These are phyloP conservation scores for Notiomystis cincta DNA, from an alignment of 2,113 vertebrate genomes.

Conservation along the genomic window DNA sequence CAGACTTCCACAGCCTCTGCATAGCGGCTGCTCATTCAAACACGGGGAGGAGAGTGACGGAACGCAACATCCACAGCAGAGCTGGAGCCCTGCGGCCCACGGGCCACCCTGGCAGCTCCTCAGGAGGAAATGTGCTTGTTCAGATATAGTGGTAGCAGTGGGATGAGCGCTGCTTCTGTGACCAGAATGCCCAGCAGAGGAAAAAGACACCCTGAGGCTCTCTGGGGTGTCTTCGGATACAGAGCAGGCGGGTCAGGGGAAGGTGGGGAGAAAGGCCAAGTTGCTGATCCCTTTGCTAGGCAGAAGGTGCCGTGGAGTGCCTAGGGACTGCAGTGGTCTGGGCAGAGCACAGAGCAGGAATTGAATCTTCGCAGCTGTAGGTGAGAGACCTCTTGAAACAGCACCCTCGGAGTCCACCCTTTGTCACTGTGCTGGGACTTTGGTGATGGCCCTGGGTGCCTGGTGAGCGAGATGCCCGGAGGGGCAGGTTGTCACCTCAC, in stretches of 20 bases:
- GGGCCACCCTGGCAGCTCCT: fast-evolving
- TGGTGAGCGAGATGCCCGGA: fast-evolving
- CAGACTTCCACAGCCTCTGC: neutral
- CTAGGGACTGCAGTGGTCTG: fast-evolving
- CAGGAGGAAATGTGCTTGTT: fast-evolving
- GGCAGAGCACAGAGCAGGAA: neutral
- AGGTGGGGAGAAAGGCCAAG: fast-evolving
- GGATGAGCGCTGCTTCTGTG: too few species aligned
- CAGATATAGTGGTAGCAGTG: fast-evolving
- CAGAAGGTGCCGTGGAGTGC: fast-evolving
- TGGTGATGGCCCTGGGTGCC: fast-evolving
- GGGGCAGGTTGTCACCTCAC: neutral
- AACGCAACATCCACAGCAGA: fast-evolving
- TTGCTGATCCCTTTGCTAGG: neutral
- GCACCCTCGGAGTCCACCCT: too few species aligned
- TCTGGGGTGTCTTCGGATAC: too few species aligned
- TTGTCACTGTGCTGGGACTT: fast-evolving
- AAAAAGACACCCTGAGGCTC: fast-evolving
- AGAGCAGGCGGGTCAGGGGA: fast-evolving
- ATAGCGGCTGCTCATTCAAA: fast-evolving
- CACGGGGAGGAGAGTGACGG: fast-evolving
- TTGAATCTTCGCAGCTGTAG: neutral
- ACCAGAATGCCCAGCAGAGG: fast-evolving
- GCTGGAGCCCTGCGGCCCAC: fast-evolving
- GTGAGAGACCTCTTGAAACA: neutral